Evolutionary conservation across 2,888 invertebrate species (phyloP).

Genomic region (Cyaniris semiargus): DNA sequence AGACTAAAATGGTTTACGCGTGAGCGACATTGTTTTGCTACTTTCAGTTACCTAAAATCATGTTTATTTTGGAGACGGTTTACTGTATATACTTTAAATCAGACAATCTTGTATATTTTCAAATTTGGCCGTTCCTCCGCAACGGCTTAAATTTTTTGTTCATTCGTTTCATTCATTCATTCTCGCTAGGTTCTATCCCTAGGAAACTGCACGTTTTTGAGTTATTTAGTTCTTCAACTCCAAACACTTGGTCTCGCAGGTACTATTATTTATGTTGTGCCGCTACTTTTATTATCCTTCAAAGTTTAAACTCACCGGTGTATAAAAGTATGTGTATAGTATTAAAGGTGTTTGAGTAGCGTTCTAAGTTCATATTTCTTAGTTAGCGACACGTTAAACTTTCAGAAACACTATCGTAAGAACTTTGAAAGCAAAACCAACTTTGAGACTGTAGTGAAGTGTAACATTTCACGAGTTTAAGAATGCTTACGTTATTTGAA

Average conservation of each 20-base stretch:
- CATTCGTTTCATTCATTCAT: too few relatives aligned
- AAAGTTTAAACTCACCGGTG: neutral
- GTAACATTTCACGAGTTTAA: neutral
- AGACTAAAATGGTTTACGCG: too few relatives aligned
- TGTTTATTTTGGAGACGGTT: too few relatives aligned
- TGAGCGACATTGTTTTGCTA: too few relatives aligned
- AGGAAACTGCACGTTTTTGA: neutral
- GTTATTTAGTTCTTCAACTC: neutral
- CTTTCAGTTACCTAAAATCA: too few relatives aligned
- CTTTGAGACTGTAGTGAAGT: neutral
- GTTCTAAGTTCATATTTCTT: neutral
- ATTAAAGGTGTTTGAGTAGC: neutral
- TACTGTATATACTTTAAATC: too few relatives aligned
- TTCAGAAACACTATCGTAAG: neutral
- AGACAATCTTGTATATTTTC: too few relatives aligned
- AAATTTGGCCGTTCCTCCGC: too few relatives aligned
- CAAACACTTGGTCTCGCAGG: neutral
- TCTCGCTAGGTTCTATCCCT: neutral
- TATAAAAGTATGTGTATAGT: neutral
- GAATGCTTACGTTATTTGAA: neutral
- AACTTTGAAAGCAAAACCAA: neutral
- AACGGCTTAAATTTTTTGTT: too few relatives aligned
- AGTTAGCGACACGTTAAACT: slow-evolving; percentile 3
- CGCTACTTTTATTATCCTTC: neutral
- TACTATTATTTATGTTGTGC: neutral